Evolutionary conservation across 1,140 invertebrate species (phyloP), one percentile per base, ranked within the genome.

Genomic region (Ips nitidus): DNA sequence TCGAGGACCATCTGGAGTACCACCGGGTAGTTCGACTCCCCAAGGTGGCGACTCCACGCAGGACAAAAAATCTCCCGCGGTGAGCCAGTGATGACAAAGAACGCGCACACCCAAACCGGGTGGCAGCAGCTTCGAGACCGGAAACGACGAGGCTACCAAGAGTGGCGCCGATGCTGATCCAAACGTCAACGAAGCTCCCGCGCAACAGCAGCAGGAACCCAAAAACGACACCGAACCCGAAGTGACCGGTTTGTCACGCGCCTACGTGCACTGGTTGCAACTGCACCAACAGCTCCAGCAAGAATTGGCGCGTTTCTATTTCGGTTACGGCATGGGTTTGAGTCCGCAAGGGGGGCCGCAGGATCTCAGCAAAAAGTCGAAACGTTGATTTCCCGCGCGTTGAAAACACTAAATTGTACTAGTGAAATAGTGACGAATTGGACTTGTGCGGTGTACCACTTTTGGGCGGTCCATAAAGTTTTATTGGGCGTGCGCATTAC

Each of bases 31-130:
- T 71, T 86, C 83, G 78, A 86, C 84, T 77, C 89, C 83, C 72
- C 83, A 84, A 76, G 83, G 85, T 77, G 86, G 86, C 72, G 88
- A 88, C 83, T 87, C 87, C 79, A 43, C 68, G 22, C 68, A 70
- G 61, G 90, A 91, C 82, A 91, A 91, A 82, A 91, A 91, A 82
- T 91, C 89, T 80, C 89, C 90, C 77, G 89, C 90, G 76, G 89
- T 91, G 83, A 90, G 89, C 83, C 87, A 88, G 84, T 86, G 84
- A 86, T 84, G 83, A 83, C 84, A 83, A 71, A 71, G 64, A 36
- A 62, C 65, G 36, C 47, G 70, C 64, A 59, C 68, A 64, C 68
- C 68, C 68, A 70, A 70, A 70, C 59, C 59, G 43, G 61, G 60
- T 63, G 68, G 53, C 61, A 64, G 43, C 61, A 64, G 43, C 68